Conservation (phyloP, 2,797 vertebrate species). For the Lateolabrax maculatus region DNA sequence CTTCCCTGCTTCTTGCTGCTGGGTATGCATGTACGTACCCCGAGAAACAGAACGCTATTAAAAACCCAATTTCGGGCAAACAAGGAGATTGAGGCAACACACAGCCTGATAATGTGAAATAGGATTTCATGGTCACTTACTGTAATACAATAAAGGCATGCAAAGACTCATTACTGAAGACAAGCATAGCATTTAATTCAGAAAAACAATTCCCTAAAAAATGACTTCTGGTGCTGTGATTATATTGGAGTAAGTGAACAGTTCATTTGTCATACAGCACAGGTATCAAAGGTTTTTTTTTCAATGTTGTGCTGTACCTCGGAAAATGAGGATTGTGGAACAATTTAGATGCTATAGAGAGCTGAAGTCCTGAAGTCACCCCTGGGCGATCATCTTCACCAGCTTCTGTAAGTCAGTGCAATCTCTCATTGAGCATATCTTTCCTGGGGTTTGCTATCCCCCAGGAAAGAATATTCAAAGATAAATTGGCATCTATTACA, state of each 20-base stretch:
- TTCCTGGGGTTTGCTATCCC: neutral
- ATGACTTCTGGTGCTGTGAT: neutral
- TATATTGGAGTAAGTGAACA: neutral
- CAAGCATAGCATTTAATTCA: conserved; percentile 24
- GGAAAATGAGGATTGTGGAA: neutral
- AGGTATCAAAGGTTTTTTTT: neutral
- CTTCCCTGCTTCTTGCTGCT: neutral
- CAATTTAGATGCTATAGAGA: neutral
- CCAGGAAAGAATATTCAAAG: too few relatives aligned
- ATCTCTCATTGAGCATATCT: neutral
- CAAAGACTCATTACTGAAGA: conserved; percentile 29
- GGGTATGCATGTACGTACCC: neutral
- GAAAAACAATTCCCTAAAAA: conserved; percentile 30
- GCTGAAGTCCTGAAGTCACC: neutral
- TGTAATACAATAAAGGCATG: conserved; percentile 30
- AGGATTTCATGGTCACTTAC: conserved; percentile 42
- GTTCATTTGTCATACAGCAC: neutral
- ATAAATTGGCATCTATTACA: neutral
- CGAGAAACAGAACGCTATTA: conserved; percentile 15
- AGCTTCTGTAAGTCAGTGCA: neutral
- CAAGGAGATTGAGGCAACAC: conserved; percentile 4
- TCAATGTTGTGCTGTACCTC: neutral
- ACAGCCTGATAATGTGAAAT: conserved; percentile 34
- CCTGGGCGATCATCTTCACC: neutral
- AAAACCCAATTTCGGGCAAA: conserved; percentile 35